A percentile compares a stretch with the other conserved stretches of the same genome.
These are phyloP conservation scores for Seriola aureovittata DNA, from an alignment of 2,113 vertebrate species.

Conservation along the genomic window DNA sequence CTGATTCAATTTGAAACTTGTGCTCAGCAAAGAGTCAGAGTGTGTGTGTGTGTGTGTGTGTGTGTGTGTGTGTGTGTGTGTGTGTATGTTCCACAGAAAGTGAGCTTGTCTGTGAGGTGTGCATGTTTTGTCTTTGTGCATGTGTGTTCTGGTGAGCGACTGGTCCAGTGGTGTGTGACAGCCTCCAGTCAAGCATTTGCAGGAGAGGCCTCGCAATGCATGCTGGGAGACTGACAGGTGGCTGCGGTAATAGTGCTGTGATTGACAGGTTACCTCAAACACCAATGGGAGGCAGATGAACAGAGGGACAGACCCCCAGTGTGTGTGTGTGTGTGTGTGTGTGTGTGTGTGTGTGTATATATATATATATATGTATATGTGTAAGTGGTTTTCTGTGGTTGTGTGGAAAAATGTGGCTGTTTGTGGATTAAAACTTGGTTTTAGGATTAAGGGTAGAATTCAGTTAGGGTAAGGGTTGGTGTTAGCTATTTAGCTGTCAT, in stretches of 20 bases:
- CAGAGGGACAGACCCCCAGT: constrained; percentile 42
- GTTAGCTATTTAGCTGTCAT: too few relatives aligned
- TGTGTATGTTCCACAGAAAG: constrained; percentile 7
- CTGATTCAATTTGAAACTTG: constrained; percentile 34
- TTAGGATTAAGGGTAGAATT: too few relatives aligned
- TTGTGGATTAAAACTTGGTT: too few relatives aligned
- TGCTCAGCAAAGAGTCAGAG: constrained; percentile 28
- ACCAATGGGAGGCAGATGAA: constrained; percentile 48
- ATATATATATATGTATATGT: too few relatives aligned
- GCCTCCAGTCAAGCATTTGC: constrained; percentile 65
- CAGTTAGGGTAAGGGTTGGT: too few relatives aligned
- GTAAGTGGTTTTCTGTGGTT: neutral
- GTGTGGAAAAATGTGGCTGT: neutral
- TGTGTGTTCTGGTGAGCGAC: constrained; percentile 47
- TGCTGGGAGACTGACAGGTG: constrained; percentile 77
- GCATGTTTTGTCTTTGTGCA: neutral
- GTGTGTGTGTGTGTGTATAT: too few relatives aligned
- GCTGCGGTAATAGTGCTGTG: constrained; percentile 43
- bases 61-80: neutral
- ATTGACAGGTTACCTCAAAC: constrained; percentile 80
- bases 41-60: neutral
- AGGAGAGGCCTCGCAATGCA: constrained; percentile 64
- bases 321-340: constrained; percentile 13
- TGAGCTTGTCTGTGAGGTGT: neutral
- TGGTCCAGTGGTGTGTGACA: constrained; percentile 63